Evolutionary conservation across 2,888 invertebrate species (phyloP).

Genomic region (Ethmia dodecea): DNA sequence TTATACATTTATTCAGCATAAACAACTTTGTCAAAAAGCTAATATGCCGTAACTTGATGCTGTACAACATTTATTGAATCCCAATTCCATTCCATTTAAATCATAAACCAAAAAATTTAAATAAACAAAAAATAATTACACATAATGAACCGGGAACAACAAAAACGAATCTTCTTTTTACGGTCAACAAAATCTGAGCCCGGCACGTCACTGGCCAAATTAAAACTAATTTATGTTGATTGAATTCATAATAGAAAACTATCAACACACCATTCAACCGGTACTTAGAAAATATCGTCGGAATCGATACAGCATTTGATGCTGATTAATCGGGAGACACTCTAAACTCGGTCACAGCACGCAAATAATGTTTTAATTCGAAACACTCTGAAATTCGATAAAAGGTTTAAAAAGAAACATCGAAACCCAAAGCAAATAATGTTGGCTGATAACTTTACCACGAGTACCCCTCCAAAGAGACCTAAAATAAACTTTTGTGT

Average conservation of each 20-base stretch:
- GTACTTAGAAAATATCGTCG: slow-evolving; percentile 26
- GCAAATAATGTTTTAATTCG: slow-evolving; percentile 67
- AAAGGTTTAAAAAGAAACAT: slow-evolving; percentile 58
- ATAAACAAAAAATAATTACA: slow-evolving; percentile 40
- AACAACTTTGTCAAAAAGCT: too few relatives aligned
- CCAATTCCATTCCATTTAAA: slow-evolving; percentile 28
- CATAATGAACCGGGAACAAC: slow-evolving; percentile 45
- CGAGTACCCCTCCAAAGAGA: slow-evolving; percentile 33
- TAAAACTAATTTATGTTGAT: slow-evolving; percentile 73
- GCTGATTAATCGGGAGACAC: slow-evolving; percentile 53
- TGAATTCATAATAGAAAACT: slow-evolving; percentile 73
- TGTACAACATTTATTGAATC: too few relatives aligned
- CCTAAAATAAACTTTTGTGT: slow-evolving; percentile 23
- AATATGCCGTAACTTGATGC: too few relatives aligned
- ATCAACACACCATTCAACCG: slow-evolving; percentile 50
- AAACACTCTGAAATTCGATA: slow-evolving; percentile 58
- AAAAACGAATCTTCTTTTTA: slow-evolving; percentile 47
- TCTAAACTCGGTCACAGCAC: slow-evolving; percentile 55
- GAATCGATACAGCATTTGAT: slow-evolving; percentile 26
- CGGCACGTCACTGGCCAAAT: slow-evolving; percentile 57
- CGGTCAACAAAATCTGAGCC: slow-evolving; percentile 40
- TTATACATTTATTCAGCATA: too few relatives aligned
- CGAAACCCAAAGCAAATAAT: slow-evolving; percentile 60
- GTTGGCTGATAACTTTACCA: slow-evolving; percentile 58
- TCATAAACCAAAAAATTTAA: slow-evolving; percentile 35